Evolutionary conservation across 2,797 vertebrate genomes (phyloP).

Genomic region (Lepus townsendii): DNA sequence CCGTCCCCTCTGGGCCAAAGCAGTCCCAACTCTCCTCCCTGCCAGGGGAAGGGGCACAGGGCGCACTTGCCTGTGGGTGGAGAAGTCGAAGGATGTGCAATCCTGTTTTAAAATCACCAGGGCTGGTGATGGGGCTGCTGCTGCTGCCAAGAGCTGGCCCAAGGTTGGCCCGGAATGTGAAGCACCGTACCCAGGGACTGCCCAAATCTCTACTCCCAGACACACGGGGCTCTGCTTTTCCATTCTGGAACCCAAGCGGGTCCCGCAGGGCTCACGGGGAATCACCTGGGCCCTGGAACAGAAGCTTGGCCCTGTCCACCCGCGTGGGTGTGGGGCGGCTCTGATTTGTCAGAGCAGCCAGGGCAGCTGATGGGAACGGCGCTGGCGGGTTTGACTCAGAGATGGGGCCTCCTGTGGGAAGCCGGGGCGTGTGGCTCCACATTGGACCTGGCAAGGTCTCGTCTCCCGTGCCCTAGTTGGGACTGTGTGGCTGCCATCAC

Average conservation of each 20-base stretch:
- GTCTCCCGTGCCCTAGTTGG: neutral
- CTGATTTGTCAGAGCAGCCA: neutral
- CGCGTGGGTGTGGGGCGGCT: neutral
- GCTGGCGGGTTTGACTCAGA: neutral
- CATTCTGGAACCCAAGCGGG: neutral
- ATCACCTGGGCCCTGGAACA: neutral
- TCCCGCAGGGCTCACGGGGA: neutral
- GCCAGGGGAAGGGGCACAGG: neutral
- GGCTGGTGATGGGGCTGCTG: accelerated
- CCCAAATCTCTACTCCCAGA: neutral
- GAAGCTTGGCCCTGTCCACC: neutral
- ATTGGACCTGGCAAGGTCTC: neutral
- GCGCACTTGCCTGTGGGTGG: neutral
- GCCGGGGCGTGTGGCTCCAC: neutral
- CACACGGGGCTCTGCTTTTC: neutral
- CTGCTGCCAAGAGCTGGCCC: neutral
- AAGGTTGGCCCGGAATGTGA: neutral
- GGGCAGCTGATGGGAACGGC: neutral
- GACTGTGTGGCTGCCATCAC: neutral
- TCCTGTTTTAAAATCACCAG: neutral
- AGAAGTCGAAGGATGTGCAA: neutral
- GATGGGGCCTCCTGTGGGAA: neutral
- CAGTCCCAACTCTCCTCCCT: neutral
- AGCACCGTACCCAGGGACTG: neutral
- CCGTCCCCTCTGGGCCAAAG: too few relatives aligned